Base-by-base conservation (phyloP, 2,888 invertebrate genomes). In the Eupsilia transversa region DNA sequence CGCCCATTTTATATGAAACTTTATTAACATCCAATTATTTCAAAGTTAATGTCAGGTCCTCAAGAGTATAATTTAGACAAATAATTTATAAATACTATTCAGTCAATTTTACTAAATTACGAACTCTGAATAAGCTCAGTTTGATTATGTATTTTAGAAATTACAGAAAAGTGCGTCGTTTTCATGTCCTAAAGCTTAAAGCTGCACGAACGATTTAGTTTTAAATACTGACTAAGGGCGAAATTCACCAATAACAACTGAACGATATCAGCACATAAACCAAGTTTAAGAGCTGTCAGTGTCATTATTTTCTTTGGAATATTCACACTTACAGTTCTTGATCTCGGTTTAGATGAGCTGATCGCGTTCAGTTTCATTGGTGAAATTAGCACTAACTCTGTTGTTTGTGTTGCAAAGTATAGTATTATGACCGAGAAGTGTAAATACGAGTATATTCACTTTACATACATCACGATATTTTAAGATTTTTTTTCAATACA, bases 61-160 rank as follows among this genome's bases (percentile, higher is more conserved):
- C 49, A 64, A 66, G 67, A 85, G 33, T 74, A 82, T 85, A 85
- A 85, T 82, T 82, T 82, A 85, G 66, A 79, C 57, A 86, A 86
- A 85, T 85, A 87, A 86, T 86, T 87, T 86, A 77, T 81, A 86
- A 82, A 80, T 87, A 87, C 83, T 87, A 87, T 82, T 87, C 87
- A 87, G 87, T 87, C 87, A 68, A 73, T 80, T 86, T 81, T 67
- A 72, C 77, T 82, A 80, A 72, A 79, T 71, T 71, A 75, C 70
- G 61, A 74, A 56, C 27, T 68, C 46, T 52, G 69, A 71, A 54
- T 67, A 43, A 64, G 64, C 56, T 49, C 54, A 63, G 57, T 71
- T 71, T 76, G 61, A 59, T 67, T 43, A 74, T 43, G 56, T 52
- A 30, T 57, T 72, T 84, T 69, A 14, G 38, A 67, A 67, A 67